Conservation (phyloP, 2,797 vertebrate genomes). For the Australoheros facetus region DNA sequence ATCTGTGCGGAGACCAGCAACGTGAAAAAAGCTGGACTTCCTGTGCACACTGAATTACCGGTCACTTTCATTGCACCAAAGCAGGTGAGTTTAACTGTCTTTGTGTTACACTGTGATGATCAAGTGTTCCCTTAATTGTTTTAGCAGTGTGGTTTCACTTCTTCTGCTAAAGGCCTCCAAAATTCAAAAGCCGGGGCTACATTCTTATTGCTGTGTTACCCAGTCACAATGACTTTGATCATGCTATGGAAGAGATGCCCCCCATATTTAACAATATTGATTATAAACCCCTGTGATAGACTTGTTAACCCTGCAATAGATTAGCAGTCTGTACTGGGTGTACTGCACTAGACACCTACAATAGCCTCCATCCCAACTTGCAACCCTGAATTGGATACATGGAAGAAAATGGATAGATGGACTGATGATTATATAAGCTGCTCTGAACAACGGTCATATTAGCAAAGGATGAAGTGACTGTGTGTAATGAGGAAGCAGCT, state of each 20-base stretch:
- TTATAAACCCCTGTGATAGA: not conserved
- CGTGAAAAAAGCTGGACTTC: not conserved
- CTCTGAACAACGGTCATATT: not conserved
- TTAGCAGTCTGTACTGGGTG: not conserved
- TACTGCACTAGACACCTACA: not conserved
- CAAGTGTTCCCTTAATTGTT: not conserved
- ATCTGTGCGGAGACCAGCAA: not conserved
- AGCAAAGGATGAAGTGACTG: not conserved
- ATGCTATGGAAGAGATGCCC: no score
- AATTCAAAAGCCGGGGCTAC: not conserved
- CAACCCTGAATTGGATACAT: not conserved
- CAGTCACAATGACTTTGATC: not conserved
- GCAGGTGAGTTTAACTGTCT: not conserved
- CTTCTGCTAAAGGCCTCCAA: not conserved
- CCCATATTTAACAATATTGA: no score
- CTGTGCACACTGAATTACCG: not conserved
- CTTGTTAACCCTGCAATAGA: no score
- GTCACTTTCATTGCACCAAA: not conserved
- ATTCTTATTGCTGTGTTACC: not conserved
- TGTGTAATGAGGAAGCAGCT: not conserved
- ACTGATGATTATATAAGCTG: not conserved
- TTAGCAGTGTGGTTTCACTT: not conserved
- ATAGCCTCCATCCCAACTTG: not conserved
- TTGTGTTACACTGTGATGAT: not conserved
- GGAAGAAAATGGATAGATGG: not conserved